Conservation (phyloP, 37 sponge, comb jelly and placozoan species). For the Aphrocallistes beatrix region DNA sequence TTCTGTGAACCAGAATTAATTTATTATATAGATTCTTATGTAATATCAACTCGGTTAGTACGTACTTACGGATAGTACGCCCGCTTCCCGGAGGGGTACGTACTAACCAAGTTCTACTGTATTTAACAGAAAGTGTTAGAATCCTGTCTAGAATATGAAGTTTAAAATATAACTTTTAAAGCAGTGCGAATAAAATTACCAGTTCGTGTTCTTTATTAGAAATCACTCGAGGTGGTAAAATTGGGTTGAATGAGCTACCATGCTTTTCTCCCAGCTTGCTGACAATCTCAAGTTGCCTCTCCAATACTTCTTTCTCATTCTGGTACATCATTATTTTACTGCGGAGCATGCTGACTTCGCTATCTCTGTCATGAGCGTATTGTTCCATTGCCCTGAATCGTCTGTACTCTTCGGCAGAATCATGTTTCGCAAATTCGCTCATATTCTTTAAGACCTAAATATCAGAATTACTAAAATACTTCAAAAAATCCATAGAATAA, state of each 20-base stretch:
- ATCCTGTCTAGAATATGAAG: too few relatives aligned
- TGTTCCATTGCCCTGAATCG: background rate
- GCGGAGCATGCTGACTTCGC: background rate
- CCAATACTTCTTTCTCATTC: background rate
- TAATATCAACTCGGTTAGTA: too few relatives aligned
- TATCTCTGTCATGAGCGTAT: background rate
- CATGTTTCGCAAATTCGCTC: background rate
- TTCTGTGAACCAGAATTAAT: too few relatives aligned
- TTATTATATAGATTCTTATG: too few relatives aligned
- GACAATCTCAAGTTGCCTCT: background rate
- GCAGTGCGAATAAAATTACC: too few relatives aligned
- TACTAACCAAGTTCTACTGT: too few relatives aligned
- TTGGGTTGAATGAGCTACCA: background rate
- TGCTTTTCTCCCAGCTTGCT: background rate
- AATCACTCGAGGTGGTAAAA: background rate
- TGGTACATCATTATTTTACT: background rate
- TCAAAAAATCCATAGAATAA: too few relatives aligned
- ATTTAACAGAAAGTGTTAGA: too few relatives aligned
- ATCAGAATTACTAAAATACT: too few relatives aligned
- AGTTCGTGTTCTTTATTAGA: background rate
- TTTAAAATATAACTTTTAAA: too few relatives aligned
- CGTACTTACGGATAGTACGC: too few relatives aligned
- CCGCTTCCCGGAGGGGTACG: too few relatives aligned
- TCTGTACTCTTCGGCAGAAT: background rate
- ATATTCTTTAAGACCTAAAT: background rate